A percentile compares a stretch with the other conserved stretches of the same genome.
Conservation (phyloP, 2,888 invertebrate genomes). For the Heliconius ismenius region DNA sequence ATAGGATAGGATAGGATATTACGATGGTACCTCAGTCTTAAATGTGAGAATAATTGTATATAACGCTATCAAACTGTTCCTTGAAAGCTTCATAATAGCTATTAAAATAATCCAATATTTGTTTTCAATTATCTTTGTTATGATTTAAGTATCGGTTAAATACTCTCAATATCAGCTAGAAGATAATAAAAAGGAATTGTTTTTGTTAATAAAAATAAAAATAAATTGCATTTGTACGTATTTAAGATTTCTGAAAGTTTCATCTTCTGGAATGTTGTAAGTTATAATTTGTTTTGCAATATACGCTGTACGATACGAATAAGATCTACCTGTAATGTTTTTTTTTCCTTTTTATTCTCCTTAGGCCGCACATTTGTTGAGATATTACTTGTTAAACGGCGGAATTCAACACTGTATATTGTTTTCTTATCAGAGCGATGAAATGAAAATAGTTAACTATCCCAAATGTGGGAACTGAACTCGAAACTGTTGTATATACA, state of each 20-base stretch:
- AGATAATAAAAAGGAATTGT: background rate
- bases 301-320: too few relatives aligned
- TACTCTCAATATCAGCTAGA: background rate
- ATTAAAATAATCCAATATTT: background rate
- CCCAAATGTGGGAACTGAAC: background rate
- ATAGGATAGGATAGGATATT: too few relatives aligned
- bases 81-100: slow-evolving; percentile 1
- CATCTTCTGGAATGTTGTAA: background rate
- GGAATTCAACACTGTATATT: background rate
- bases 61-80: slow-evolving; percentile 1
- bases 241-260: background rate
- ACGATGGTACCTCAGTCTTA: background rate
- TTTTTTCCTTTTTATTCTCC: background rate
- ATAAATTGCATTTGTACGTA: slow-evolving; percentile 2
- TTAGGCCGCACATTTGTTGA: background rate
- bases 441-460: too few relatives aligned
- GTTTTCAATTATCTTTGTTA: slow-evolving; percentile 16
- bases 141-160: background rate
- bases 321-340: too few relatives aligned
- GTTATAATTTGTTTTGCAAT: too few relatives aligned
- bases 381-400: background rate
- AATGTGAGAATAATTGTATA: background rate
- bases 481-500: background rate
- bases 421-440: background rate
- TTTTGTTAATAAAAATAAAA: background rate